Conservation (phyloP, 1,140 invertebrate genomes). For the Drosophila nasuta region DNA sequence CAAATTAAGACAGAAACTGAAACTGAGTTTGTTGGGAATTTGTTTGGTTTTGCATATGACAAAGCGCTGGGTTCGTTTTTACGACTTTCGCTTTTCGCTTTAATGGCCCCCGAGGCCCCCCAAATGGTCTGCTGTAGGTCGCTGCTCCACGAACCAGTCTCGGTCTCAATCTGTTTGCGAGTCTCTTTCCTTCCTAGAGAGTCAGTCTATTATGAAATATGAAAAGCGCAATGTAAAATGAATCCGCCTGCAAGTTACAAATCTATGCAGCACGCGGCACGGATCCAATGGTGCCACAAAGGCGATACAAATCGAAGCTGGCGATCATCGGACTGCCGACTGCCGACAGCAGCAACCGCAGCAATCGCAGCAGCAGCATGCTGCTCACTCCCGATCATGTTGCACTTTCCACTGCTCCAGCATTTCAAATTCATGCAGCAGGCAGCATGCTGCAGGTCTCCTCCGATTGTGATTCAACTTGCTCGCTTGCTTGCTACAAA, state of each 20-base stretch:
- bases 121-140: conserved; percentile 72
- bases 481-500: conserved; percentile 43
- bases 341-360: conserved; percentile 2
- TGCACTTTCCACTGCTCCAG: conserved; percentile 69
- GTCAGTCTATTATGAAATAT: conserved; percentile 71
- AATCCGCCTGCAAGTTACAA: conserved; percentile 60
- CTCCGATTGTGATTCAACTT: conserved; percentile 15
- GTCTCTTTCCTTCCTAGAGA: conserved; percentile 12
- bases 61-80: conserved; percentile 60
- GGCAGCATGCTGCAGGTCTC: conserved; percentile 34
- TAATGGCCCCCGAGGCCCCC: conserved; percentile 55
- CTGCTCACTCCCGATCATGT: conserved; percentile 61
- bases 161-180: conserved; percentile 7
- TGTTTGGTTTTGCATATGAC: conserved; percentile 78
- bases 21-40: conserved; percentile 42
- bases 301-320: conserved; percentile 79
- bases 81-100: conserved; percentile 74
- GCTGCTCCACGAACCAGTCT: conserved; percentile 34
- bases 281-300: conserved; percentile 49
- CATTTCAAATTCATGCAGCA: conserved; percentile 54
- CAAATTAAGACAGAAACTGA: conserved; percentile 52
- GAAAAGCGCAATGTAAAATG: conserved; percentile 64
- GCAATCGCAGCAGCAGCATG: conserved; percentile 16
- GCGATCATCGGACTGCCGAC: conserved; percentile 60
- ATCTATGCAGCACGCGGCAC: conserved; percentile 76